Conservation (phyloP, 2,888 invertebrate genomes). For the Megaustenia siamemsis region DNA sequence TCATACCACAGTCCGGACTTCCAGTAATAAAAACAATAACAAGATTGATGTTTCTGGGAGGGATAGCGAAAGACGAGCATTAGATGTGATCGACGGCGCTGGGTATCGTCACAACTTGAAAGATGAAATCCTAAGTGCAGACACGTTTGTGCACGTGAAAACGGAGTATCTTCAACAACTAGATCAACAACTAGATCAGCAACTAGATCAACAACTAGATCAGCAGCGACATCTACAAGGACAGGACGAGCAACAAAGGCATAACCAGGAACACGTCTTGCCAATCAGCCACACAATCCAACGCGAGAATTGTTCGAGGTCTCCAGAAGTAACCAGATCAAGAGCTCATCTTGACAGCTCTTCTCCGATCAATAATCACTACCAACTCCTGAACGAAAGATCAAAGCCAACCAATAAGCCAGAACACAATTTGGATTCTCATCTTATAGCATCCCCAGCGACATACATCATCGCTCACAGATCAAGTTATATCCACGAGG, state of each 20-base stretch:
- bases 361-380: not conserved
- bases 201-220: not conserved
- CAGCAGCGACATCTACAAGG: not conserved
- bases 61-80: not conserved
- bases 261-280: not conserved
- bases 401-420: not conserved
- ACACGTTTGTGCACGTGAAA: conserved; percentile 18
- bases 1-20: not conserved
- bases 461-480: not conserved
- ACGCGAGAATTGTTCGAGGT: not conserved
- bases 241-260: not conserved
- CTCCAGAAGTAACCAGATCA: not conserved
- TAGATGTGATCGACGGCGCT: not conserved
- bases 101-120: not conserved
- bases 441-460: not conserved
- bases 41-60: not conserved
- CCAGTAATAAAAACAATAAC: conserved; percentile 24
- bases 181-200: not conserved
- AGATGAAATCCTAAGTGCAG: not conserved
- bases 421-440: not conserved
- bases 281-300: not conserved
- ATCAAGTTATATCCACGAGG: not conserved
- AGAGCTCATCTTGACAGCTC: not conserved
- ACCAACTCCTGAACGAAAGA: not conserved
- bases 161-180: not conserved